Conservation (phyloP, 2,113 vertebrate genomes). For the Spea bombifrons region DNA sequence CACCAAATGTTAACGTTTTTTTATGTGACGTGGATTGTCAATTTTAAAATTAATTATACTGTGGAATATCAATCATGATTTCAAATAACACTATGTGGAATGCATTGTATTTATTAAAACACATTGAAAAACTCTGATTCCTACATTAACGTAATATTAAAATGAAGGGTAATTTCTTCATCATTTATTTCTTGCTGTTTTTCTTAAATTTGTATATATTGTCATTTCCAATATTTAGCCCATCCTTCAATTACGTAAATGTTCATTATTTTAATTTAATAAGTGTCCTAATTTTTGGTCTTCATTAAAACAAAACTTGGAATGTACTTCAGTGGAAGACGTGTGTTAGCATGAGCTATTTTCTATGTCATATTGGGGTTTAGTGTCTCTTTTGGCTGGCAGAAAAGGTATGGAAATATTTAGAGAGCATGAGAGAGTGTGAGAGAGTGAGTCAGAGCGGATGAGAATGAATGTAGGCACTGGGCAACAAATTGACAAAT, state of each 20-base stretch:
- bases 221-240: background rate
- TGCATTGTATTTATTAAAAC: background rate
- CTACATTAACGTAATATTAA: background rate
- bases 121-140: background rate
- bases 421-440: no score
- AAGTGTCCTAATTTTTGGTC: no score
- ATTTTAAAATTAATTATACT: background rate
- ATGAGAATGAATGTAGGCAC: no score
- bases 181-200: background rate
- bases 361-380: no score
- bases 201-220: background rate
- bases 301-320: no score
- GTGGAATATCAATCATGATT: background rate
- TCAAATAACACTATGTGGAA: background rate
- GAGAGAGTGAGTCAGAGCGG: no score
- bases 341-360: no score
- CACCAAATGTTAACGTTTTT: constrained; percentile 25
- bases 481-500: no score
- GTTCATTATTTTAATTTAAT: no score
- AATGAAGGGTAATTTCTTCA: background rate
- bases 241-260: background rate
- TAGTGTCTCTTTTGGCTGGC: no score
- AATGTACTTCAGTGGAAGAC: no score
- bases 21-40: background rate
- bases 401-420: no score